phyloP scores from a whole-genome alignment of 2,888 invertebrate genomes.

The Endotricha flammealis region DNA sequence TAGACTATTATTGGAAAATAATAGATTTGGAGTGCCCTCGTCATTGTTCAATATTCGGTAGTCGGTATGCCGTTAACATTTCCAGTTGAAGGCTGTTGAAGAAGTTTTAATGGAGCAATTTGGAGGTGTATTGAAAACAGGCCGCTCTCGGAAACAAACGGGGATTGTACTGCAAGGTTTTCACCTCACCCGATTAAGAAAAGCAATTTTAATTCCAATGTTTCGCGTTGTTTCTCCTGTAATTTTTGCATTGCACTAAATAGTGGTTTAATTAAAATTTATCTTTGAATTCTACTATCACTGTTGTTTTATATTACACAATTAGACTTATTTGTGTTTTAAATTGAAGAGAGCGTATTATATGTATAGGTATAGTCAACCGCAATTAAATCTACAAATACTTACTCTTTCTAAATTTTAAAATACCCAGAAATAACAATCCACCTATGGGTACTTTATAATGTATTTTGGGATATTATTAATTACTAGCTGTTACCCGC shows the following conservation, averaged over 20 bases:
- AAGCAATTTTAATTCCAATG: conserved; percentile 30
- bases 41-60: conserved; percentile 40
- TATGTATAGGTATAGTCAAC: conserved; percentile 1
- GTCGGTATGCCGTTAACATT: conserved; percentile 42
- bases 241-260: conserved; percentile 20
- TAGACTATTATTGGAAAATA: too few relatives aligned
- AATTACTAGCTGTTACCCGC: too few relatives aligned
- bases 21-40: conserved; percentile 24
- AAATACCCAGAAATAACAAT: too few relatives aligned
- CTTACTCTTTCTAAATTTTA: neutral
- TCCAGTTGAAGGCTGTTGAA: conserved; percentile 44
- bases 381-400: too few relatives aligned
- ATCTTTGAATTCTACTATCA: too few relatives aligned
- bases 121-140: conserved; percentile 59
- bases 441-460: too few relatives aligned
- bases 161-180: conserved; percentile 22
- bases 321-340: too few relatives aligned
- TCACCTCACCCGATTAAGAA: conserved; percentile 39
- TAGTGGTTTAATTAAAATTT: conserved; percentile 10
- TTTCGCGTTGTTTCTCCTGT: conserved; percentile 19
- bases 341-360: conserved; percentile 5
- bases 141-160: conserved; percentile 32
- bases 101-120: conserved; percentile 67
- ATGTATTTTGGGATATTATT: too few relatives aligned
- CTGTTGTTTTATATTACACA: too few relatives aligned